A percentile compares a stretch with the other conserved stretches of the same genome.
Conservation (phyloP, 2,113 vertebrate genomes). For the Prionailurus viverrinus region DNA sequence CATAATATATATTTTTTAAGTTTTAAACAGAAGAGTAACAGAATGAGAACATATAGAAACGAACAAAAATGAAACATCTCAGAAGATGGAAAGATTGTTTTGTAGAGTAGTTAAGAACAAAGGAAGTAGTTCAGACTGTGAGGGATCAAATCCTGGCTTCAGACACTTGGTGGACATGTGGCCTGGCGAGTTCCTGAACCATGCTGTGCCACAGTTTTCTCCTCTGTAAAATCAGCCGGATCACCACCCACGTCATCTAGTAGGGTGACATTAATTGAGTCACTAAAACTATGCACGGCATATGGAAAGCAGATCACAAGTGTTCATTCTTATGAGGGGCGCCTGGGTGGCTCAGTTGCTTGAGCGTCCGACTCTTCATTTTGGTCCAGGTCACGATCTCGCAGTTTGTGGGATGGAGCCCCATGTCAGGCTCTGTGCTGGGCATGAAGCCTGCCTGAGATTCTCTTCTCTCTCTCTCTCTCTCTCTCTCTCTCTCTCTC, state of each 20-base stretch:
- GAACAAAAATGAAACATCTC: not conserved
- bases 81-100: not conserved
- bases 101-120: not conserved
- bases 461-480: no score
- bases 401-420: no score
- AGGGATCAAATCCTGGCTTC: not conserved
- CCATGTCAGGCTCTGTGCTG: no score
- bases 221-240: not conserved
- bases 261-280: not conserved
- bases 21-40: not conserved
- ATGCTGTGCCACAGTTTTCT: not conserved
- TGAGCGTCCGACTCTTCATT: no score
- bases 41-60: constrained; percentile 1
- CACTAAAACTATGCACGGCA: not conserved
- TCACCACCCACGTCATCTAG: not conserved
- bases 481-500: no score
- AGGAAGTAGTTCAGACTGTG: not conserved
- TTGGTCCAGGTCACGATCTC: no score
- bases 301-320: not conserved
- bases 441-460: no score
- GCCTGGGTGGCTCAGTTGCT: no score
- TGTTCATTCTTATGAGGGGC: not conserved
- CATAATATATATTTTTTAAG: not conserved
- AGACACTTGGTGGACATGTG: not conserved
- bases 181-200: not conserved